Evolutionary conservation across 2,888 invertebrate genomes (phyloP), one percentile per base, ranked within the genome.

Genomic region (Mycalesis mineus): DNA sequence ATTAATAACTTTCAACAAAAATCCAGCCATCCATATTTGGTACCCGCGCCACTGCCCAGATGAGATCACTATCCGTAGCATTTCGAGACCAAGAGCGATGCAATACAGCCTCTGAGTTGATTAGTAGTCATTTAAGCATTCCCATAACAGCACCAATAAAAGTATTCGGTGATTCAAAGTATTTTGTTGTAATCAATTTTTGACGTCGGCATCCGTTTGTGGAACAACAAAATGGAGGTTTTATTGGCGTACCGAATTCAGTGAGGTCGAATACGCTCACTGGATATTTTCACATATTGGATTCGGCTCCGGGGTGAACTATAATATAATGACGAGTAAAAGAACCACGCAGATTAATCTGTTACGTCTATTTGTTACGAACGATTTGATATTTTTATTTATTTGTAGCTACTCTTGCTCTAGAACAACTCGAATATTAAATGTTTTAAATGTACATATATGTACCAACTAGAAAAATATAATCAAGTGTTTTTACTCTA

Each of bases 161-260:
- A 74, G 83, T 84, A 78, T 83, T 81, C 78, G 82, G 84, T 84
- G 82, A 85, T 88, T 80, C 80, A 76, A 78, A 77, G 86, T 82
- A 87, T 88, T 88, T 88, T 87, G 84, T 87, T 80, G 82, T 87
- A 89, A 89, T 89, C 87, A 89, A 88, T 87, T 84, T 84, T 78
- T 75, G 80, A 77, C 74, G 88, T 76, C 88, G 88, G 88, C 87
- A 73, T 82, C 72, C 83, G 85, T 88, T 86, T 88, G 83, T 79
- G 71, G 74, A 73, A 72, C 75, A 76, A 80, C 80, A 78, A 82
- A 68, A 85, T 84, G 80, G 76, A 68, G 64, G 72, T 81, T 88
- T 88, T 88, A 88, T 88, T 85, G 78, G 87, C 88, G 87, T 81
- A 82, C 84, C 88, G 82, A 89, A 89, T 89, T 81, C 77, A 72